phyloP scores from a whole-genome alignment of 2,888 invertebrate genomes.

The Diarsia mendica region DNA sequence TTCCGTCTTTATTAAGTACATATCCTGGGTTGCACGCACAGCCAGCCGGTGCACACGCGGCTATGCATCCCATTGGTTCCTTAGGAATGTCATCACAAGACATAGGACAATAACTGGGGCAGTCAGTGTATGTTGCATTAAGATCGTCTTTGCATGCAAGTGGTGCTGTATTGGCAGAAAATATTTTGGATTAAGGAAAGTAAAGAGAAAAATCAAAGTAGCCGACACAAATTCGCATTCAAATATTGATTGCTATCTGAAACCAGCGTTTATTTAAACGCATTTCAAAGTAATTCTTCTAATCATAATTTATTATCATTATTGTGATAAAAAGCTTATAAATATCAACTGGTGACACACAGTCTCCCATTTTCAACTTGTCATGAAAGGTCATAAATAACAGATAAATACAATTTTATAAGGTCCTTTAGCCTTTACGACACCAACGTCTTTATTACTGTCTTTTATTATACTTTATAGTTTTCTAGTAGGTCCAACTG shows the following conservation, averaged over 20 bases:
- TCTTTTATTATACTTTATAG: not conserved
- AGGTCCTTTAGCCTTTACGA: not conserved
- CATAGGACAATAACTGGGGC: conserved; percentile 65
- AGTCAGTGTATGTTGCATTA: conserved; percentile 43
- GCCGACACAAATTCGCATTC: not conserved
- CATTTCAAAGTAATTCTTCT: not conserved
- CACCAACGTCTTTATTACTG: not conserved
- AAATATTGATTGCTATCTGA: not conserved
- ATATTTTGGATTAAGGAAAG: not conserved
- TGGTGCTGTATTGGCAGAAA: conserved; percentile 12
- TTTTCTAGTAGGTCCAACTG: not conserved
- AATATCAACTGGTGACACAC: too few species aligned
- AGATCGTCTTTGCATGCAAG: conserved; percentile 27
- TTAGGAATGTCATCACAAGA: conserved; percentile 53
- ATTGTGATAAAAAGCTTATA: too few species aligned
- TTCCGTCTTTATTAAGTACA: conserved; percentile 13
- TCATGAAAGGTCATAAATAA: too few species aligned
- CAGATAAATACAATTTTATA: too few species aligned
- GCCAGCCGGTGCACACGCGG: conserved; percentile 54
- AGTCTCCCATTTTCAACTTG: too few species aligned
- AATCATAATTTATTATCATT: too few species aligned
- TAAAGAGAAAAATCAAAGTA: not conserved
- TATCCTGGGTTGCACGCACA: conserved; percentile 66
- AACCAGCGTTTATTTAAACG: not conserved
- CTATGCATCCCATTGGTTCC: conserved; percentile 17